A percentile compares a stretch with the other conserved stretches of the same genome.
Evolutionary conservation across 2,113 vertebrate species (phyloP).

Genomic region (Burhinus bistriatus): DNA sequence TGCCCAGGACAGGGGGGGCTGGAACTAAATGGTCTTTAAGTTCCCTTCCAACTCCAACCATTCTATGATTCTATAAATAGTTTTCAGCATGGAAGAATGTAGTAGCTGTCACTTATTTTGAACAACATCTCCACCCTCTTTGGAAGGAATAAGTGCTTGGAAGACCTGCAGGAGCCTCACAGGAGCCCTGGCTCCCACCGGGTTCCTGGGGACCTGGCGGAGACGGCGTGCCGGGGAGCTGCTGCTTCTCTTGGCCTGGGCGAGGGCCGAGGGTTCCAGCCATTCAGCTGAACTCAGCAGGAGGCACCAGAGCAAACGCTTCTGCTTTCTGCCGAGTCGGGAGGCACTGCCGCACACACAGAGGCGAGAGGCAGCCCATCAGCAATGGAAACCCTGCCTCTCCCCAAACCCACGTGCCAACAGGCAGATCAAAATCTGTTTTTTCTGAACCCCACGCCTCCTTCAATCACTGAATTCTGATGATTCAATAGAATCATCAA

Average conservation of each 20-base stretch:
- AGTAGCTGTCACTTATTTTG: neutral
- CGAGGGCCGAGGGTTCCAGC: neutral
- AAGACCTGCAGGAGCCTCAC: neutral
- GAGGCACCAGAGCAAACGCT: neutral
- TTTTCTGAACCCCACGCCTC: rapidly evolving
- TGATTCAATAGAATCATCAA: neutral
- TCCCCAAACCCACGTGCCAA: rapidly evolving
- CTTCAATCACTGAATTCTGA: neutral
- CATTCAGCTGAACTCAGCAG: neutral
- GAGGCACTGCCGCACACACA: rapidly evolving
- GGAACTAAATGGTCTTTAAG: neutral
- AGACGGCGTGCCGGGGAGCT: neutral
- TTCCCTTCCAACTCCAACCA: neutral
- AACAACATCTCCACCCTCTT: neutral
- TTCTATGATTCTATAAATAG: neutral
- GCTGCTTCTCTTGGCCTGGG: neutral
- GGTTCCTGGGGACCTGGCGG: neutral
- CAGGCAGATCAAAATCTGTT: rapidly evolving
- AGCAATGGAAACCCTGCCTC: rapidly evolving
- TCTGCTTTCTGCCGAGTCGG: neutral
- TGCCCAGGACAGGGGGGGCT: neutral
- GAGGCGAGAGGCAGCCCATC: rapidly evolving
- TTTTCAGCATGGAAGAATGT: neutral
- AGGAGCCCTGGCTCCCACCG: neutral
- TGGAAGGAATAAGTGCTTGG: neutral